Conservation (phyloP, 2,888 invertebrate species). For the Palloptera scutellata region DNA sequence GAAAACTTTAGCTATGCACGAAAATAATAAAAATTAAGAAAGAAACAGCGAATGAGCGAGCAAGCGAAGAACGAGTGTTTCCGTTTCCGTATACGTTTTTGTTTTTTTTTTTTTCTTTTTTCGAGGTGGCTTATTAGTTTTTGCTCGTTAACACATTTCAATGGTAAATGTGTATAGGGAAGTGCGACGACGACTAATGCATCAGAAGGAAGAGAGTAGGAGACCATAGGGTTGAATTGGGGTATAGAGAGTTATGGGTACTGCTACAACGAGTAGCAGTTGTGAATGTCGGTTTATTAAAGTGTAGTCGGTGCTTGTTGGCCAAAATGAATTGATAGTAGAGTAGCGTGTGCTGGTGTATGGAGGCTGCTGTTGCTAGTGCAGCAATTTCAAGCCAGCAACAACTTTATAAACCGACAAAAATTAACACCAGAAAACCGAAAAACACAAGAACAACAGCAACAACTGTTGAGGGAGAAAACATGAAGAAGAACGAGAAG, state of each 20-base stretch:
- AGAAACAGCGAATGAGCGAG: constrained; percentile 40
- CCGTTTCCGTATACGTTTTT: constrained; percentile 43
- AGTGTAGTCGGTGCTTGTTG: too few species aligned
- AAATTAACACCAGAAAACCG: constrained; percentile 57
- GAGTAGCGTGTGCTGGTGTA: too few species aligned
- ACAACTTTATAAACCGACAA: constrained; percentile 58
- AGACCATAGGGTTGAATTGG: too few species aligned
- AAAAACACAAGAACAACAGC: constrained; percentile 32
- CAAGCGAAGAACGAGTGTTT: constrained; percentile 36
- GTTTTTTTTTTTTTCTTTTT: too few species aligned
- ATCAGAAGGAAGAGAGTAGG: too few species aligned
- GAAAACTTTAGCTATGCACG: too few species aligned
- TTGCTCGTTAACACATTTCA: constrained; percentile 59
- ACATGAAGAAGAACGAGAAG: constrained; percentile 29
- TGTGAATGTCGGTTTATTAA: neutral
- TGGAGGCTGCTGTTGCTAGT: too few species aligned
- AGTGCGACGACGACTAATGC: too few species aligned
- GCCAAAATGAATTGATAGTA: too few species aligned
- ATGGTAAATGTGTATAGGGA: neutral
- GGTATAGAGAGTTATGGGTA: neutral
- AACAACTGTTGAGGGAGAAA: constrained; percentile 26
- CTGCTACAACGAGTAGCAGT: neutral
- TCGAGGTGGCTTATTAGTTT: constrained; percentile 61
- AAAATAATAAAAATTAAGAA: constrained; percentile 47
- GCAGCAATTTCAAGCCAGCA: neutral